Evolutionary conservation across 2,797 vertebrate species (phyloP).

Genomic region (Numenius phaeopus): DNA sequence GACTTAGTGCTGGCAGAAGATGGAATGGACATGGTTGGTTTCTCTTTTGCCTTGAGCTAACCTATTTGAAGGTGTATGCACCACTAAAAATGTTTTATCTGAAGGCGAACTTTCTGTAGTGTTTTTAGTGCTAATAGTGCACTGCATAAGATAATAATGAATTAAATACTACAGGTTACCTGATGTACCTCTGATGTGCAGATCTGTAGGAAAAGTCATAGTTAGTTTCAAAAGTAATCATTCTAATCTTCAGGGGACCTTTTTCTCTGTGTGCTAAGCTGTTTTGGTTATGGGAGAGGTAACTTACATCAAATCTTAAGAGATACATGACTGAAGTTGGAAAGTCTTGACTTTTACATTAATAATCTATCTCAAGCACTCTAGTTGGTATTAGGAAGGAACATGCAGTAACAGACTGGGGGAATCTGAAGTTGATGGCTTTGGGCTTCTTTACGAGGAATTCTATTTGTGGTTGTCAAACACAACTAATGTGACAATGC

Average conservation of each 20-base stretch:
- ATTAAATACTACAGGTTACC: not conserved
- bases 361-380: not conserved
- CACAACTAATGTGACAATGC: not conserved
- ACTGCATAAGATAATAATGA: not conserved
- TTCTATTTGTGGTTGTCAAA: not conserved
- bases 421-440: not conserved
- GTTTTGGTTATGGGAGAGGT: not conserved
- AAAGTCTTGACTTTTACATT: not conserved
- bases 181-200: not conserved
- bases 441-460: not conserved
- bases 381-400: not conserved
- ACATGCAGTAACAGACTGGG: not conserved
- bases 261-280: not conserved
- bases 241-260: not conserved
- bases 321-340: not conserved
- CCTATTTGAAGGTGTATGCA: not conserved
- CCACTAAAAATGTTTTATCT: not conserved
- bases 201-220: not conserved
- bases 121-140: not conserved
- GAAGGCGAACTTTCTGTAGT: not conserved
- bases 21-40: not conserved
- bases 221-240: not conserved
- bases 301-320: not conserved
- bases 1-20: not conserved
- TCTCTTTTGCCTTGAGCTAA: not conserved